phyloP scores from a whole-genome alignment of 2,797 vertebrate species.

The Acestrorhynchus altus region DNA sequence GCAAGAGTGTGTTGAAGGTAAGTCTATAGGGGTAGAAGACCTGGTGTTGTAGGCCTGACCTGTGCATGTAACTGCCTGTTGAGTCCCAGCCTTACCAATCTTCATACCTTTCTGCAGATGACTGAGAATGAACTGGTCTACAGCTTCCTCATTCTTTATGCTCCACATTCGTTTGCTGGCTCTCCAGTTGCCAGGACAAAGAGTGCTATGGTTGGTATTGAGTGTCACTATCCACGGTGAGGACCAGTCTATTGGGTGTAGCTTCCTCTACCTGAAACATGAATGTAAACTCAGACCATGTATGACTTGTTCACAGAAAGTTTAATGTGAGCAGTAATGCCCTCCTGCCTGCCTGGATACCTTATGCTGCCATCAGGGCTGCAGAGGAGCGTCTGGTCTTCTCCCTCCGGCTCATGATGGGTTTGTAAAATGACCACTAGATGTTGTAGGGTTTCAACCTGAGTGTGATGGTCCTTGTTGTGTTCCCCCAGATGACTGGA shows the following conservation, averaged over 20 bases:
- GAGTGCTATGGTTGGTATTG: slow-evolving; percentile 61
- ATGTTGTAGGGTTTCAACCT: neutral
- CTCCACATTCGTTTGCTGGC: slow-evolving; percentile 36
- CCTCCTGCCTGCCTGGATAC: slow-evolving; percentile 69
- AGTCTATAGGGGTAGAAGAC: slow-evolving; percentile 64
- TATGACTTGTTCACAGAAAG: slow-evolving; percentile 57
- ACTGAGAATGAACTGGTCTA: slow-evolving; percentile 65
- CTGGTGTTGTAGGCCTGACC: neutral
- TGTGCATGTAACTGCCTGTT: too few species aligned
- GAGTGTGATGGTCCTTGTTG: neutral
- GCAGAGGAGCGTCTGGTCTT: slow-evolving; percentile 73
- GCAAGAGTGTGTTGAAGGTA: too few species aligned
- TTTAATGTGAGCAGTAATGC: slow-evolving; percentile 75
- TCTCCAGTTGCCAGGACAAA: slow-evolving; percentile 65
- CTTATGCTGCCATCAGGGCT: slow-evolving; percentile 65
- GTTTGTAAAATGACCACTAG: neutral
- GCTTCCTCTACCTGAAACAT: too few species aligned
- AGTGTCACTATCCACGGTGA: slow-evolving; percentile 78
- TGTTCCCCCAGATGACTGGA: slow-evolving; percentile 32
- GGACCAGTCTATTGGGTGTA: neutral
- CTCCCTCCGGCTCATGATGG: slow-evolving; percentile 69
- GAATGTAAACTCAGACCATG: too few species aligned
- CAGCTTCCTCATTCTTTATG: slow-evolving; percentile 66
- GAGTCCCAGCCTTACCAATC: too few species aligned
- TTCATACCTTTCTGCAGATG: slow-evolving; percentile 57